Conservation (phyloP, 2,113 vertebrate species). For the Tauraco erythrolophus region DNA sequence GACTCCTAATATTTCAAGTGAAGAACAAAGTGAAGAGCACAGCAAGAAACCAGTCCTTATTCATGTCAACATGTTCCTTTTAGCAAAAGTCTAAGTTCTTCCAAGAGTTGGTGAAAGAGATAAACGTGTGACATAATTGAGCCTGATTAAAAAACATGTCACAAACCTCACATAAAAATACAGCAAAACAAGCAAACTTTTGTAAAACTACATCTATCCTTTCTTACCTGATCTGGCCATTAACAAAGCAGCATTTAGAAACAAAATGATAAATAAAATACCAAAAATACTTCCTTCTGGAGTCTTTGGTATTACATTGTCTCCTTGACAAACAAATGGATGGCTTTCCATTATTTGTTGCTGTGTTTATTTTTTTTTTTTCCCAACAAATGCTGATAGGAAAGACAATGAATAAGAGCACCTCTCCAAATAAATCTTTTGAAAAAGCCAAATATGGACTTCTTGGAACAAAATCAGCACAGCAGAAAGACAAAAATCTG, state of each 20-base stretch:
- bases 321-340: neutral
- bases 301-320: neutral
- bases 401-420: neutral
- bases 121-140: accelerated
- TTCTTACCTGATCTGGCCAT: neutral
- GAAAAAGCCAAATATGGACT: neutral
- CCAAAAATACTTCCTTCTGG: neutral
- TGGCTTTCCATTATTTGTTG: neutral
- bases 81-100: too few relatives aligned
- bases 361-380: neutral
- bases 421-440: neutral
- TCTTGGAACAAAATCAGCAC: neutral
- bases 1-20: neutral
- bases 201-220: neutral
- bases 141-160: neutral
- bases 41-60: neutral
- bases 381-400: neutral
- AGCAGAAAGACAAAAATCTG: neutral
- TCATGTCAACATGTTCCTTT: accelerated
- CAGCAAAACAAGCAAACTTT: neutral
- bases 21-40: neutral
- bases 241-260: neutral
- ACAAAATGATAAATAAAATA: neutral
- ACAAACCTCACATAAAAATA: neutral
- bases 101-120: neutral